Evolutionary conservation across 2,797 vertebrate species (phyloP).

Genomic region (Pteropus rufus): DNA sequence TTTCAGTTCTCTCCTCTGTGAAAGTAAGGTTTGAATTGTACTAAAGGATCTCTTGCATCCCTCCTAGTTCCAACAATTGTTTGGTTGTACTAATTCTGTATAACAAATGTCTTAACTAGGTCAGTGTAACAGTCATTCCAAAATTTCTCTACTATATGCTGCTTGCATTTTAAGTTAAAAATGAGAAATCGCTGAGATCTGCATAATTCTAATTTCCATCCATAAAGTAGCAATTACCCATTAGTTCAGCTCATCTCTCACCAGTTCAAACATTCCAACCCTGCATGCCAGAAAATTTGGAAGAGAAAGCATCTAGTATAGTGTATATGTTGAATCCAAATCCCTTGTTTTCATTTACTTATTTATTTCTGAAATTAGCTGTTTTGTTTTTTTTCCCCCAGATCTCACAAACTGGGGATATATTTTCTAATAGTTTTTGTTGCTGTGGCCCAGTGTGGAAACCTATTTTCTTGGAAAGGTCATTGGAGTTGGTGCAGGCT

Average conservation of each 20-base stretch:
- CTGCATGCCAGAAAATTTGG: conserved; percentile 21
- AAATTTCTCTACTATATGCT: conserved; percentile 2
- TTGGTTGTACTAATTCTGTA: background rate
- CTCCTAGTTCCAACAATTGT: background rate
- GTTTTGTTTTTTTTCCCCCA: background rate
- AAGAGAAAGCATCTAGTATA: background rate
- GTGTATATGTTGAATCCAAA: background rate
- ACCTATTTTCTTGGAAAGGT: background rate
- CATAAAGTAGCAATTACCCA: conserved; percentile 71
- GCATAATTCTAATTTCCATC: conserved; percentile 64
- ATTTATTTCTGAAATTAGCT: background rate
- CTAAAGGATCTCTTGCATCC: background rate
- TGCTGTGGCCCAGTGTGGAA: background rate
- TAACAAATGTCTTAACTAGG: conserved; percentile 35
- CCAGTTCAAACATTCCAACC: background rate
- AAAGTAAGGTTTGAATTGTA: background rate
- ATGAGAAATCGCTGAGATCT: conserved; percentile 63
- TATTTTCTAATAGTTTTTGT: background rate
- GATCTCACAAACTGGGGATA: background rate
- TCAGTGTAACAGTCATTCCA: conserved; percentile 40
- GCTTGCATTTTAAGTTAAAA: conserved; percentile 58
- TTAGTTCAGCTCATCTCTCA: conserved; percentile 70
- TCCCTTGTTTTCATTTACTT: conserved; percentile 13
- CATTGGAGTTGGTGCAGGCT: background rate
- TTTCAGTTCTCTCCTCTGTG: background rate